Base-by-base conservation (phyloP, 1,140 invertebrate species). In the Hesperophylax magnus region DNA sequence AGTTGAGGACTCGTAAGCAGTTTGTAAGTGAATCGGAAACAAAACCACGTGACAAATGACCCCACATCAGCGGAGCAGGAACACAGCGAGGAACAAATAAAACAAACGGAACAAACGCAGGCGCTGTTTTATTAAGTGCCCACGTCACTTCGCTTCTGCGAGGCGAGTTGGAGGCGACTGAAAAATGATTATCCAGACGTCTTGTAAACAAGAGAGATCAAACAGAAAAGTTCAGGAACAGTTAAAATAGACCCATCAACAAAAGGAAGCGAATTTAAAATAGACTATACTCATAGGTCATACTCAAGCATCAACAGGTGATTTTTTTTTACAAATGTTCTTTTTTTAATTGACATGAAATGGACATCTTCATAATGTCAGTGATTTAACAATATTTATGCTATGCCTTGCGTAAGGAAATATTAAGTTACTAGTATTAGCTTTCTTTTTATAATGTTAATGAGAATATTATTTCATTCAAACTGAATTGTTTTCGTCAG, bases 41-140 rank as follows among this genome's bases (percentile, higher is more conserved):
- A 71, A 71, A 79, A 79, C 78, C 53, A 27, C 22, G 39, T 71
- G 63, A 79, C 78, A 71, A 79, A 79, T 79, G 78, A 79, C 65
- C 56, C 65, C 56, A 56, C 39, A 17, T n/a, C 65, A 24, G 65
- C 65, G 22, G 61, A 65, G 77, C 52, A 67, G n/a, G 67, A 20
- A 20, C n/a, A 79, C 56, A 79, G 72, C 58, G 9, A 31, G 52
- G 71, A 79, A 71, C 53, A 79, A 78, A 79, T 71, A 47, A 47
- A 47, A 47, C 11, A 47, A 47, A 47, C 39, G 52, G 71, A 79
- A 71, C 53, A 79, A 78, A 79, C 56, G 78, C 52, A 71, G 65
- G 65, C 65, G 67, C 24, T 79, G 78, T 79, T 79, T 79, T 79
- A 79, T 79, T 71, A 56, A 71, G 78, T 79, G 78, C 65, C 78